These are phyloP conservation scores for Hanleya hanleyi DNA, from an alignment of 2,888 invertebrate species.

Conservation along the genomic window DNA sequence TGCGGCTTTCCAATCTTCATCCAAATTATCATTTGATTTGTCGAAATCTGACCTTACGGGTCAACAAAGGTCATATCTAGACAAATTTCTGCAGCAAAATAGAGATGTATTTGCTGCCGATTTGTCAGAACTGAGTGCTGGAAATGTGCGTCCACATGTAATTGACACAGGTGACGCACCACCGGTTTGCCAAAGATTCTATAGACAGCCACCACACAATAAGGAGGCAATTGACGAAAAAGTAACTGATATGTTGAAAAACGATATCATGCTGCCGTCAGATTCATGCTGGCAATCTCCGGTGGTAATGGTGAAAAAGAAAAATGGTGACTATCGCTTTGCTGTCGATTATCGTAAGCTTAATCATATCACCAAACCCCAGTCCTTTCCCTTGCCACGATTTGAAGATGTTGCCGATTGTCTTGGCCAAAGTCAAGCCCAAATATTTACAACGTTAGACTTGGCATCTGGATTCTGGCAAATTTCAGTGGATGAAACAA, in stretches of 20 bases:
- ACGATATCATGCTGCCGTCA: neutral
- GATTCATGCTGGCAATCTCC: neutral
- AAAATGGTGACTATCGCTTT: neutral
- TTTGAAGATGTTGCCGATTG: conserved; percentile 8
- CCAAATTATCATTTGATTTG: neutral
- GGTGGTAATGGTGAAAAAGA: conserved; percentile 15
- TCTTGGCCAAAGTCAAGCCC: conserved; percentile 6
- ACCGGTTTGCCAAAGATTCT: neutral
- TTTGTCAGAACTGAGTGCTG: neutral
- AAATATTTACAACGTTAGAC: neutral
- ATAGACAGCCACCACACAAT: neutral
- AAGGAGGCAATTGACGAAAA: neutral
- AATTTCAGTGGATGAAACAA: neutral
- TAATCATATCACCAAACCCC: neutral
- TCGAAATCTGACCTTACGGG: neutral
- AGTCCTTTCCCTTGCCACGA: conserved; percentile 2
- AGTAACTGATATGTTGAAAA: neutral
- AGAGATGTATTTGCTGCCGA: neutral
- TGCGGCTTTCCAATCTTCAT: neutral
- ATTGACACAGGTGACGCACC: neutral
- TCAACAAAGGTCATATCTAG: neutral
- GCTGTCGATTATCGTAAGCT: conserved; percentile 2
- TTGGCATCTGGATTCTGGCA: conserved; percentile 14
- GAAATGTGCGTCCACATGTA: neutral
- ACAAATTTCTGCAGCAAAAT: neutral